phyloP scores from a whole-genome alignment of 2,113 vertebrate genomes.

The Gymnobelideus leadbeateri region DNA sequence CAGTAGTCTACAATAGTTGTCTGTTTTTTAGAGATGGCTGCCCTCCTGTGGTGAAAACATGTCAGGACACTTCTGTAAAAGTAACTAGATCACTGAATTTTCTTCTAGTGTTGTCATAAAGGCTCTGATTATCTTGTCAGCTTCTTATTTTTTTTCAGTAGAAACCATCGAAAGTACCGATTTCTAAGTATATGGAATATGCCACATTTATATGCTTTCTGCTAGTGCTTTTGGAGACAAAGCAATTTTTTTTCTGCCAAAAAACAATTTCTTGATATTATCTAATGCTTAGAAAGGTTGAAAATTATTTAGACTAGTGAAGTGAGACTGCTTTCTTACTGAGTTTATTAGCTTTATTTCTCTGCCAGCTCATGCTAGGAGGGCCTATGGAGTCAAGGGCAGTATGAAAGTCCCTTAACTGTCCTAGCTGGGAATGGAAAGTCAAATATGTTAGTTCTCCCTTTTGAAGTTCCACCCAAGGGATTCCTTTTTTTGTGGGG shows the following conservation, averaged over 20 bases:
- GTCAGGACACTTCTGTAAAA: slow-evolving; percentile 49
- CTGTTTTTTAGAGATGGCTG: slow-evolving; percentile 84
- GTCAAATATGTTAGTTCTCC: not conserved
- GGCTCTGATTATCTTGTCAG: not conserved
- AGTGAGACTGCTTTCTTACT: slow-evolving; percentile 4
- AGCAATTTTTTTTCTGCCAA: slow-evolving; percentile 23
- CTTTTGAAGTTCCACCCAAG: not conserved
- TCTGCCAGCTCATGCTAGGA: not conserved
- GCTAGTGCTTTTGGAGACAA: not conserved
- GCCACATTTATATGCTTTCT: slow-evolving; percentile 2
- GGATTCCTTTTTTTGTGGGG: not conserved
- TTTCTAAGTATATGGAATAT: not conserved
- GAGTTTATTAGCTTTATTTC: not conserved
- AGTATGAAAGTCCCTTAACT: not conserved
- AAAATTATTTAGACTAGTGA: not conserved
- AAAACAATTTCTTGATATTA: not conserved
- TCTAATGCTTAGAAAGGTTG: slow-evolving; percentile 6
- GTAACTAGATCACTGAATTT: not conserved
- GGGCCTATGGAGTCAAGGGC: not conserved
- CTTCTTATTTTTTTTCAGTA: slow-evolving; percentile 4
- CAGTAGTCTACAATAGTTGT: not conserved
- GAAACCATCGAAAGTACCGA: not conserved
- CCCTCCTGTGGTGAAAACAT: slow-evolving; percentile 85
- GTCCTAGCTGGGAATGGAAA: not conserved
- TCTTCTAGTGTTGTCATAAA: slow-evolving; percentile 13